phyloP scores from a whole-genome alignment of 2,113 vertebrate species.

The Spheniscus mendiculus region DNA sequence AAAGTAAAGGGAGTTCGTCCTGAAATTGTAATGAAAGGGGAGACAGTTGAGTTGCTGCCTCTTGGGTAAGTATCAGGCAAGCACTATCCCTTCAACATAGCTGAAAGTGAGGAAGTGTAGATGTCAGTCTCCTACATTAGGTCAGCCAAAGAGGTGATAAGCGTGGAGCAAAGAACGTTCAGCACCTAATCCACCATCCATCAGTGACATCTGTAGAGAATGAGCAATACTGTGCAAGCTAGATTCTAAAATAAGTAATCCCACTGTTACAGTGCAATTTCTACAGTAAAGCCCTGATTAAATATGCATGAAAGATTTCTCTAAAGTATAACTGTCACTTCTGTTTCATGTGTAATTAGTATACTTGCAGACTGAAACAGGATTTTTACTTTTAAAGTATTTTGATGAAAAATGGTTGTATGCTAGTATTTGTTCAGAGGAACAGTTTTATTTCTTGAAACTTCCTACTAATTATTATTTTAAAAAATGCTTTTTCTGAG shows the following conservation, averaged over 20 bases:
- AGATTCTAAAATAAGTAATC: not conserved
- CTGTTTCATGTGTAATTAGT: not conserved
- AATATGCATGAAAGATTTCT: not conserved
- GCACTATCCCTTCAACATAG: not conserved
- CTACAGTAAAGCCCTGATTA: not conserved
- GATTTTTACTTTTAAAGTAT: not conserved
- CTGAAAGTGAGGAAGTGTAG: not conserved
- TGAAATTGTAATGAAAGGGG: not conserved
- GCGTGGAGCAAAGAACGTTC: not conserved
- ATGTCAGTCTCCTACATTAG: not conserved
- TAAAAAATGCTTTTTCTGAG: not conserved
- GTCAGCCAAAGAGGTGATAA: not conserved
- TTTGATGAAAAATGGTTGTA: not conserved
- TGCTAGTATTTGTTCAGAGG: not conserved
- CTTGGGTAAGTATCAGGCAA: not conserved
- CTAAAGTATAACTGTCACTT: not conserved
- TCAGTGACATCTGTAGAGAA: not conserved
- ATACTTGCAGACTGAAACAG: not conserved
- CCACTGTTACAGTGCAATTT: not conserved
- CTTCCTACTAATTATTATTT: not conserved
- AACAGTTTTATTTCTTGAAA: not conserved
- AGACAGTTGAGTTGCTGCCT: not conserved
- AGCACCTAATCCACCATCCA: accelerated
- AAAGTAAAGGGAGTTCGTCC: not conserved
- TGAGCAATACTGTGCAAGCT: not conserved